Evolutionary conservation across 1,140 invertebrate genomes (phyloP).

Genomic region (Paraescarpia echinospica): DNA sequence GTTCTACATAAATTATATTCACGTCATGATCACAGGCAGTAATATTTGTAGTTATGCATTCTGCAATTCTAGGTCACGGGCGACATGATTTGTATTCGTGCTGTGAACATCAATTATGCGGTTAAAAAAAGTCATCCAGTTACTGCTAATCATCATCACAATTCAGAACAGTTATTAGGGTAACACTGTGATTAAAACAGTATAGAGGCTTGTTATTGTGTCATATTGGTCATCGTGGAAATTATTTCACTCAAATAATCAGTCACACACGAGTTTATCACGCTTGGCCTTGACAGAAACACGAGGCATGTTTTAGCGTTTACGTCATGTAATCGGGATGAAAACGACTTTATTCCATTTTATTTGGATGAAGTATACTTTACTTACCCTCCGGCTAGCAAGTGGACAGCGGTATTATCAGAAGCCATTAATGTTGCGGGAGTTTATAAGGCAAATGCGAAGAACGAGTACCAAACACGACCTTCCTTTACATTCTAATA

Average conservation of each 20-base stretch:
- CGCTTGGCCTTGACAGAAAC: background rate
- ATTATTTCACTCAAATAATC: background rate
- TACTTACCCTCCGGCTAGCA: conserved; percentile 18
- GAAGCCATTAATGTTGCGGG: conserved; percentile 9
- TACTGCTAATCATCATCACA: background rate
- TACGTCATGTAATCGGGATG: background rate
- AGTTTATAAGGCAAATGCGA: background rate
- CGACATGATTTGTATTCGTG: too few species aligned
- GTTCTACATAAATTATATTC: background rate
- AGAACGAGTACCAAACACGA: background rate
- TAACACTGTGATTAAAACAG: background rate
- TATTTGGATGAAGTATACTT: background rate
- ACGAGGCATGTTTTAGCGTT: background rate
- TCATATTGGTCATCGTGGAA: background rate
- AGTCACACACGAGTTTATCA: background rate
- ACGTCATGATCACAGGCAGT: background rate
- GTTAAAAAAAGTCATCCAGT: background rate
- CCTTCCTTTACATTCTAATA: background rate
- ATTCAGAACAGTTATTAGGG: background rate
- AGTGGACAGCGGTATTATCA: conserved; percentile 13
- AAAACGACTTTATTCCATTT: background rate
- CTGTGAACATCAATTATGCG: too few species aligned
- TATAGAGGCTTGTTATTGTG: background rate
- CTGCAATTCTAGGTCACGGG: too few species aligned
- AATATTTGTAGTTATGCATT: too few species aligned